Evolutionary conservation across 2,888 invertebrate genomes (phyloP).

Genomic region (Dryococelus australis): DNA sequence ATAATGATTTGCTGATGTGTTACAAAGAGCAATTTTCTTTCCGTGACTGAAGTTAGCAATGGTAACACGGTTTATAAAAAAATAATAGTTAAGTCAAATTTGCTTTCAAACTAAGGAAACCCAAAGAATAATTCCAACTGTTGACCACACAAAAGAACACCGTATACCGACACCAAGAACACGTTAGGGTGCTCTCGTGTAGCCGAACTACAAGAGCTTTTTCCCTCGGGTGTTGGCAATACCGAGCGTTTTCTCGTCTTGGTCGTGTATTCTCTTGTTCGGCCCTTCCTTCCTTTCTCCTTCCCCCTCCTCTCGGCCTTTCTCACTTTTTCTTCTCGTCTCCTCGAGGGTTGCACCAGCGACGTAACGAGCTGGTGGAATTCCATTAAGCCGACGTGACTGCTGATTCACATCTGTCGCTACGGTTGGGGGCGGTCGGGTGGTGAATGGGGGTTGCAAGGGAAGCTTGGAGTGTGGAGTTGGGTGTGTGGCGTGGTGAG

Average conservation of each 20-base stretch:
- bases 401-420: constrained; percentile 43
- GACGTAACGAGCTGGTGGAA: constrained; percentile 45
- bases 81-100: no score
- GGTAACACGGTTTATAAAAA: no score
- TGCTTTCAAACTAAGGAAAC: no score
- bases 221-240: neutral
- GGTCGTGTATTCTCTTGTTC: constrained; percentile 17
- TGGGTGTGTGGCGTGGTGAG: neutral
- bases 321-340: constrained; percentile 3
- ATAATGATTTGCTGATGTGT: no score
- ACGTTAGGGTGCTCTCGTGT: neutral
- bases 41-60: no score
- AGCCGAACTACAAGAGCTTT: neutral
- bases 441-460: neutral
- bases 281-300: neutral
- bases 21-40: no score
- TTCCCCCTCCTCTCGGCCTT: neutral
- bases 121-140: neutral
- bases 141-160: neutral
- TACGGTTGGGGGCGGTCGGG: neutral
- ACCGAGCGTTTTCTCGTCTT: constrained; percentile 12
- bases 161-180: neutral
- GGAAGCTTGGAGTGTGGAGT: neutral
- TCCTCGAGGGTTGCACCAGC: neutral
- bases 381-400: constrained; percentile 47